Base-by-base conservation (phyloP, 2,797 vertebrate species). In the Eulemur mongoz region DNA sequence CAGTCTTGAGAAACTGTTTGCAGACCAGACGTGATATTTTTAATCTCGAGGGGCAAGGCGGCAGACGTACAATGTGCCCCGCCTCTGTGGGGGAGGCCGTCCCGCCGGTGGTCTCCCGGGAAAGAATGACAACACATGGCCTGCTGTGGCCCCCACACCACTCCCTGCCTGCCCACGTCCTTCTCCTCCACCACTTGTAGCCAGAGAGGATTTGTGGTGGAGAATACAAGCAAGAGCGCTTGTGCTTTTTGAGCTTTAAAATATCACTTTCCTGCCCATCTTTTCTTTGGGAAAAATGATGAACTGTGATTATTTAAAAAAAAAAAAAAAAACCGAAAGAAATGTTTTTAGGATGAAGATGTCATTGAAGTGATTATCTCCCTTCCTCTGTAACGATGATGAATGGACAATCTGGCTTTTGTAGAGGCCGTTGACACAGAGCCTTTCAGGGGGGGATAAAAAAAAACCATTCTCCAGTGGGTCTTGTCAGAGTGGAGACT, bases 1-100 rank as follows among this genome's bases (percentile, higher is more conserved):
- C 14, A 57, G 75, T 48, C 91, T 75, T 65, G 57, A 93, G 94
- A 95, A 95, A 43, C 57, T 50, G n/a, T 79, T 89, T 93, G 95
- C 76, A 81, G 93, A 73, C 63, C 82, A 84, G 91, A 82, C 59
- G 30, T 65, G 65, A 48, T 91, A 78, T 72, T 88, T 95, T 88
- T 88, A 65, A 89, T 92, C 83, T 75, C 9, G 1, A 75, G 89
- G 54, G 81, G 57, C 54, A 57, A 80, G 67, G 67, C 8, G 0
- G 30, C 50, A 57, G 67, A 57, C 88, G 5, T 13, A 22, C 50
- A 69, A 2, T 18, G 30, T 23, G 48, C 10, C 18, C 30, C 75
- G 70, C 84, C 86, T 95, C n/a, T 65, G 84, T 17, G 35, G 5
- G n/a, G 70, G 35, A 80, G 82, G 54, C 40, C 35, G 50, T 50